Percentiles rank a stretch among this genome's conserved stretches.
These are phyloP conservation scores for Ptilorrhoa leucosticta DNA, from an alignment of 2,113 vertebrate species.

Conservation along the genomic window DNA sequence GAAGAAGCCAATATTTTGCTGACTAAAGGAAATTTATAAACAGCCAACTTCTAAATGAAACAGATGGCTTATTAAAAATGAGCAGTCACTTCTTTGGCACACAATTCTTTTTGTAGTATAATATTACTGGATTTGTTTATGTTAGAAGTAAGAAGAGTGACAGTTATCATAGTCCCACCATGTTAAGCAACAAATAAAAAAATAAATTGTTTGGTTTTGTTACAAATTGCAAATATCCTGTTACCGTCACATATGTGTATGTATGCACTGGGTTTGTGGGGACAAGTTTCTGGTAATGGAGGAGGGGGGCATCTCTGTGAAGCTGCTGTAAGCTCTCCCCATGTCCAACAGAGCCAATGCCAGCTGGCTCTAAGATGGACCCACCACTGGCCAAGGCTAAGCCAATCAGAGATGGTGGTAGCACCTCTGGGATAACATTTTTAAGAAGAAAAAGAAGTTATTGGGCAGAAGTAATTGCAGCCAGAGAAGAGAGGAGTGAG, in stretches of 20 bases:
- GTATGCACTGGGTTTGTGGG: neutral
- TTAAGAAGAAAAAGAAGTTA: neutral
- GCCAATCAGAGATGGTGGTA: neutral
- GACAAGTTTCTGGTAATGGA: neutral
- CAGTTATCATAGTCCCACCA: neutral
- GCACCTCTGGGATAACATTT: neutral
- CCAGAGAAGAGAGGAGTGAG: neutral
- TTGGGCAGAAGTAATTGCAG: neutral
- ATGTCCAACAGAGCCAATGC: neutral
- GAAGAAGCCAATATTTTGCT: conserved; percentile 17
- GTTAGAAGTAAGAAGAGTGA: neutral
- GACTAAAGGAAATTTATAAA: conserved; percentile 41
- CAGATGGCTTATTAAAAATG: conserved; percentile 65
- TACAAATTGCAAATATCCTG: neutral
- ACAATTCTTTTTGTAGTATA: conserved; percentile 5
- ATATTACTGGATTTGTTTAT: conserved; percentile 5
- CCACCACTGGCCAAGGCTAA: neutral
- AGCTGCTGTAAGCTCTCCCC: neutral
- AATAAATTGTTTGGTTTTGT: neutral
- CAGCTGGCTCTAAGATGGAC: neutral
- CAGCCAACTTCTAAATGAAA: conserved; percentile 51
- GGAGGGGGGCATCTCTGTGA: neutral
- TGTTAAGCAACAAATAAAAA: neutral
- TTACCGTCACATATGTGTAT: neutral
- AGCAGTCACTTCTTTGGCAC: conserved; percentile 52